Percentiles rank a stretch among this genome's conserved stretches.
phyloP scores from a whole-genome alignment of 2,113 vertebrate genomes.

The Crocuta crocuta region DNA sequence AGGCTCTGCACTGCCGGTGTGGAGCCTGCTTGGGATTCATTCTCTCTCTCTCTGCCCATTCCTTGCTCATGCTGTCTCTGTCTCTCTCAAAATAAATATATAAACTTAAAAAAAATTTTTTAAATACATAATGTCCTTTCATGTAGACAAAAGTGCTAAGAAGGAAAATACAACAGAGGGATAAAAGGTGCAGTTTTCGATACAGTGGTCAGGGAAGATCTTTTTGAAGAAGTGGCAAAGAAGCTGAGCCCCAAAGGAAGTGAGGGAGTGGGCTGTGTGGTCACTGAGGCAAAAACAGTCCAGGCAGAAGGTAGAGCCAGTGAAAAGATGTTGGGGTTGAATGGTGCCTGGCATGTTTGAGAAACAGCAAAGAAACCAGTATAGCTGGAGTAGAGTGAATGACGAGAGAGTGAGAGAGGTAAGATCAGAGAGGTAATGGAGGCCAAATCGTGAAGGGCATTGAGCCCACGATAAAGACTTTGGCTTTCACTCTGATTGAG shows the following conservation, averaged over 20 bases:
- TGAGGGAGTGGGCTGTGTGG: neutral
- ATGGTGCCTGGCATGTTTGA: neutral
- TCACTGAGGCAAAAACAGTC: slow-evolving; percentile 27
- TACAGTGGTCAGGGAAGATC: neutral
- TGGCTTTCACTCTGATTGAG: neutral
- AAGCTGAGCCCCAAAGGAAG: slow-evolving; percentile 28
- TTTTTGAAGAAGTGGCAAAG: slow-evolving; percentile 13
- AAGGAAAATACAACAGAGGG: slow-evolving; percentile 51
- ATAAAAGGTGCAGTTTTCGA: slow-evolving; percentile 29
- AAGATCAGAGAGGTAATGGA: neutral
- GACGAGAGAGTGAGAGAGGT: neutral
- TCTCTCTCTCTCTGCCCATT: too few relatives aligned
- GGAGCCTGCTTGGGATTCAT: too few relatives aligned
- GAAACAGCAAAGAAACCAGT: neutral
- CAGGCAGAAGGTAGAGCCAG: neutral
- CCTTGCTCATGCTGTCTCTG: too few relatives aligned
- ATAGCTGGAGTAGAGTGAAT: neutral
- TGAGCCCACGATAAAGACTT: neutral
- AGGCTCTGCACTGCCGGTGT: too few relatives aligned
- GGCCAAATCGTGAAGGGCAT: neutral
- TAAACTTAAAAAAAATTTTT: too few relatives aligned
- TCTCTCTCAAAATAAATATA: too few relatives aligned
- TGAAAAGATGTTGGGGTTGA: neutral
- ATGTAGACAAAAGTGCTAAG: slow-evolving; percentile 18
- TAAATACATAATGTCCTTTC: slow-evolving; percentile 24